These are phyloP conservation scores for Chrysochloris asiatica DNA, from an alignment of 2,113 vertebrate species.

Conservation along the genomic window DNA sequence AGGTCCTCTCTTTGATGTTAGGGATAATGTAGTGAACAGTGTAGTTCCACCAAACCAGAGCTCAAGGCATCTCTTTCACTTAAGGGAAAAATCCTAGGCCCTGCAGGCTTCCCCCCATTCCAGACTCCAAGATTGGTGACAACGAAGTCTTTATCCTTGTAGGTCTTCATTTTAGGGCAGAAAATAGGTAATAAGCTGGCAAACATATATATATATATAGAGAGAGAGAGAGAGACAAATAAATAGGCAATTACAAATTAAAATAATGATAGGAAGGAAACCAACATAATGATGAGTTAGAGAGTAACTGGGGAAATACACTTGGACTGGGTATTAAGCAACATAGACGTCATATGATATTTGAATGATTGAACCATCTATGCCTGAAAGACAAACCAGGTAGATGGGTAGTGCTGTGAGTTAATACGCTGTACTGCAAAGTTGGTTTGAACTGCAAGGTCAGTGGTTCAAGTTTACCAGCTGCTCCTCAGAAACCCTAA, in stretches of 20 bases:
- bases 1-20: background rate
- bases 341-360: background rate
- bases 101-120: too few species aligned
- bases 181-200: background rate
- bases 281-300: background rate
- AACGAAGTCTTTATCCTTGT: background rate
- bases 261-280: constrained; percentile 15
- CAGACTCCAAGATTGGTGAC: too few species aligned
- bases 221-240: too few species aligned
- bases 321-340: background rate
- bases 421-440: too few species aligned
- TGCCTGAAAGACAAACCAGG: background rate
- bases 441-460: too few species aligned
- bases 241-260: background rate
- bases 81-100: too few species aligned
- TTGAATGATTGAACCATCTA: background rate
- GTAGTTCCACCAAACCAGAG: too few species aligned
- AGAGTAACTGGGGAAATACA: background rate
- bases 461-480: too few species aligned
- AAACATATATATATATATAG: too few species aligned
- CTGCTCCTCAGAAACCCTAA: too few species aligned
- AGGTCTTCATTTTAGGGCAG: background rate
- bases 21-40: background rate
- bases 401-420: too few species aligned
- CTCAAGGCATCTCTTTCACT: too few species aligned